These are phyloP conservation scores for Drosophila azteca DNA, from an alignment of 1,140 invertebrate genomes.

Conservation along the genomic window DNA sequence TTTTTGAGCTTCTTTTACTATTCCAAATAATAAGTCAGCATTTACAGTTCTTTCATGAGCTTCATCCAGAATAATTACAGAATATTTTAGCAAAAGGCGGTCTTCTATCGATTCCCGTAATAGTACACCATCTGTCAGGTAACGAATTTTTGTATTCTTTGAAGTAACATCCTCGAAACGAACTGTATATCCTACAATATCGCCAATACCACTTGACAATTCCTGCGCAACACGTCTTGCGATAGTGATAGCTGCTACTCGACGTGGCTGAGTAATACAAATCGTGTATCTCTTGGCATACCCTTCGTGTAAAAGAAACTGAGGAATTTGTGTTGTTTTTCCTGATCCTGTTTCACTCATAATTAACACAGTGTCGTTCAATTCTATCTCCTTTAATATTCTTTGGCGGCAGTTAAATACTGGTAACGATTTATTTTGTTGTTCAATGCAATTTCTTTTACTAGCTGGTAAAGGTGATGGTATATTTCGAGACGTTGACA, in stretches of 20 bases:
- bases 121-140: slow-evolving; percentile 96
- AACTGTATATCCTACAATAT: slow-evolving; percentile 89
- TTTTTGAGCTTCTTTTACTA: slow-evolving; percentile 91
- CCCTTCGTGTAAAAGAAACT: slow-evolving; percentile 88
- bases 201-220: slow-evolving; percentile 87
- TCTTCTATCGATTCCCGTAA: slow-evolving; percentile 92
- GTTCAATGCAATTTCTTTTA: slow-evolving; percentile 44
- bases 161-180: slow-evolving; percentile 94
- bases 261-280: slow-evolving; percentile 93
- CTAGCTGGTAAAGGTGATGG: slow-evolving; percentile 11
- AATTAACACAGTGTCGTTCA: slow-evolving; percentile 87
- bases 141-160: slow-evolving; percentile 90
- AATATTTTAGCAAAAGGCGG: slow-evolving; percentile 88
- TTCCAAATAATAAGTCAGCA: slow-evolving; percentile 95
- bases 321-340: slow-evolving; percentile 96
- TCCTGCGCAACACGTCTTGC: slow-evolving; percentile 94
- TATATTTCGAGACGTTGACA: not conserved
- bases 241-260: slow-evolving; percentile 96
- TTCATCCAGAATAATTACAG: slow-evolving; percentile 96
- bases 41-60: slow-evolving; percentile 98
- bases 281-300: slow-evolving; percentile 87
- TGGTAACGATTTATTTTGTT: slow-evolving; percentile 65
- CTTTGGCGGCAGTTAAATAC: slow-evolving; percentile 65
- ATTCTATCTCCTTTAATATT: slow-evolving; percentile 63
- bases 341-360: slow-evolving; percentile 96